Conservation (phyloP, 92 coral and sea anemone genomes). For the Pocillopora meandrina region DNA sequence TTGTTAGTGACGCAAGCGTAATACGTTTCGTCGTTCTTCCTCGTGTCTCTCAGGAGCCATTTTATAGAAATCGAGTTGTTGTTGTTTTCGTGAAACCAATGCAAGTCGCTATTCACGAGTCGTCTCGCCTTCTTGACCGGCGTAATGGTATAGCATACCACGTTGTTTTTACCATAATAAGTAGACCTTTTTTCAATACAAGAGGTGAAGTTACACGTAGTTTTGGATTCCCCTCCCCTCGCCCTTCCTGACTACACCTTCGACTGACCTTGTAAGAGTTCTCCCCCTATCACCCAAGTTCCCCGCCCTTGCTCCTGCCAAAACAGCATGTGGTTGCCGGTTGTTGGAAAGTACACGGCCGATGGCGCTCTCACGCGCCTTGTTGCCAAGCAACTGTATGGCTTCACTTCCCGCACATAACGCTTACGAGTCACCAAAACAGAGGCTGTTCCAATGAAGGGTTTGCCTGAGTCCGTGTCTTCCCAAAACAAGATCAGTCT, state of each 20-base stretch:
- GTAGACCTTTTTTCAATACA: too few species aligned
- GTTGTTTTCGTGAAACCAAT: too few species aligned
- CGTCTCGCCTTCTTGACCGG: too few species aligned
- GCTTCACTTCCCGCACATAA: conserved; percentile 50
- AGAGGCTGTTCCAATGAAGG: conserved; percentile 61
- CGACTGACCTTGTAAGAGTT: conserved; percentile 54
- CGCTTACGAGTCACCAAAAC: conserved; percentile 50
- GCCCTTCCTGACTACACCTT: not conserved
- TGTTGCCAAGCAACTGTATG: conserved; percentile 57
- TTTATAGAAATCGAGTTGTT: too few species aligned
- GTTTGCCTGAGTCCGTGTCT: conserved; percentile 66
- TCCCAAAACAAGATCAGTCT: conserved; percentile 96
- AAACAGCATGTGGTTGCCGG: conserved; percentile 73
- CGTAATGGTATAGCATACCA: too few species aligned
- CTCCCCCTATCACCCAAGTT: conserved; percentile 83
- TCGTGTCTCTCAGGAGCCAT: too few species aligned
- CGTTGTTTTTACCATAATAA: too few species aligned
- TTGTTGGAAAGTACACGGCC: conserved; percentile 67
- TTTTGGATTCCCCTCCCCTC: too few species aligned
- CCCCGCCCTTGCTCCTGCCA: conserved; percentile 79
- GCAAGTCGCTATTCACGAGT: too few species aligned
- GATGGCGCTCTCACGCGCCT: conserved; percentile 73
- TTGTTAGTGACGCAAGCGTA: too few species aligned
- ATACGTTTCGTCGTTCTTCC: too few species aligned
- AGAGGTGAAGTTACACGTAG: too few species aligned